A percentile compares a stretch with the other conserved stretches of the same genome.
These are phyloP conservation scores for Helicoverpa zea DNA, from an alignment of 1,140 invertebrate genomes.

Conservation along the genomic window DNA sequence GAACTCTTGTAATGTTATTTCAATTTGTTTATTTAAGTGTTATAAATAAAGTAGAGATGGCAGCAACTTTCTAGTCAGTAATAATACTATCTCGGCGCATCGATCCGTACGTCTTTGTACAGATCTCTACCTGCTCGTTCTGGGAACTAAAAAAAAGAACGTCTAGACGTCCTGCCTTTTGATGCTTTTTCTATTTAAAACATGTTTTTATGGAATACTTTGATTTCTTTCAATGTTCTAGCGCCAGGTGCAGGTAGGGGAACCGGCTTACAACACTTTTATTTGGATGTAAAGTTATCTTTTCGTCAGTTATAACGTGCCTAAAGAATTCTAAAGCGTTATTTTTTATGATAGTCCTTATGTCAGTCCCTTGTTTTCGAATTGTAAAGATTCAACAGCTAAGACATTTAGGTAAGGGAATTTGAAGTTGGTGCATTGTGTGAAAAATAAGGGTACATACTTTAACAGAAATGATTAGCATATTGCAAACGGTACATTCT, in stretches of 20 bases:
- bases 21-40: not conserved
- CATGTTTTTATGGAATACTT: constrained; percentile 74
- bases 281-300: constrained; percentile 64
- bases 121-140: constrained; percentile 78
- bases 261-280: constrained; percentile 66
- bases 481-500: constrained; percentile 1
- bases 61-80: constrained; percentile 32
- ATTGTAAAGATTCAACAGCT: constrained; percentile 21
- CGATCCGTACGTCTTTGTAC: constrained; percentile 53
- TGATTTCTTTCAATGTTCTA: constrained; percentile 73
- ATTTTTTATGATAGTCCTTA: constrained; percentile 43
- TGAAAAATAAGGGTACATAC: constrained; percentile 9
- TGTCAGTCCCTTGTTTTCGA: constrained; percentile 20
- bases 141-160: constrained; percentile 78
- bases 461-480: constrained; percentile 22
- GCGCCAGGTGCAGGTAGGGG: constrained; percentile 77
- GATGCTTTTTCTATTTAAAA: constrained; percentile 77
- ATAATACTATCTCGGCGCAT: constrained; percentile 37
- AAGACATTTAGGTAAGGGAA: constrained; percentile 20
- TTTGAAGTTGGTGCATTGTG: constrained; percentile 8
- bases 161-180: constrained; percentile 84
- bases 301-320: constrained; percentile 56
- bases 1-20: not conserved
- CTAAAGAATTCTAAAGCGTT: constrained; percentile 54
- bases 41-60: not conserved